Evolutionary conservation across 2,888 invertebrate genomes (phyloP), one percentile per base, ranked within the genome.

Genomic region (Lycia hirtaria): DNA sequence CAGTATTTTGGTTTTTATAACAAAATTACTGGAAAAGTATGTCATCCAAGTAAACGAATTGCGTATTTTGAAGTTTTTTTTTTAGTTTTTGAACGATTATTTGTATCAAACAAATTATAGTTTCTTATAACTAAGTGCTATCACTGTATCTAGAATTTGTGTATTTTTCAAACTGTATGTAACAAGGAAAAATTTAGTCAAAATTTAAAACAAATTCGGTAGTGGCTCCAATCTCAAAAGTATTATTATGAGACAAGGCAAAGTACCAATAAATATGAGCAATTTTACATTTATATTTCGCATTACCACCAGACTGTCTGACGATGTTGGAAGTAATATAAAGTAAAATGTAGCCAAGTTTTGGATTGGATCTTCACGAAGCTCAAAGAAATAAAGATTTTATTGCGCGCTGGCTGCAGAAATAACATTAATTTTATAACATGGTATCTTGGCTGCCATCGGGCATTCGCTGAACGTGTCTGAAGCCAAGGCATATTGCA

Each of bases 381-480:
- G 38, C 30, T 35, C 15, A 15, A 37, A 28, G 44, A 52, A 60
- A 60, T 57, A 53, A 57, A 60, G 50, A 22, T 58, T 58, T 58
- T 58, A 61, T 38, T 24, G 22, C 33, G 14, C 15, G 15, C 22
- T 19, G 12, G 41, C 37, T 26, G 19, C 38, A 24, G 48, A 30
- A 51, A 58, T 58, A 58, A 58, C 61, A 61, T 61, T 56, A 54
- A 54, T 19, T 64, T 59, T 59, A 61, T 51, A 43, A 44, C 28
- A 1, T 40, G 41, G 4, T 41, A 59, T 51, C 55, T 51, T 10
- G 50, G 45, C 50, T 37, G 43, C 53, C 53, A 58, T 58, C 53
- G 43, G 48, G 37, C 57, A 49, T 44, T 49, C 32, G 32, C 35
- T 19, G 17, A 41, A 44, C 58, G 43, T 58, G 57, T 40, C 44